phyloP scores from a whole-genome alignment of 2,888 invertebrate genomes.

The Hesperia comma region DNA sequence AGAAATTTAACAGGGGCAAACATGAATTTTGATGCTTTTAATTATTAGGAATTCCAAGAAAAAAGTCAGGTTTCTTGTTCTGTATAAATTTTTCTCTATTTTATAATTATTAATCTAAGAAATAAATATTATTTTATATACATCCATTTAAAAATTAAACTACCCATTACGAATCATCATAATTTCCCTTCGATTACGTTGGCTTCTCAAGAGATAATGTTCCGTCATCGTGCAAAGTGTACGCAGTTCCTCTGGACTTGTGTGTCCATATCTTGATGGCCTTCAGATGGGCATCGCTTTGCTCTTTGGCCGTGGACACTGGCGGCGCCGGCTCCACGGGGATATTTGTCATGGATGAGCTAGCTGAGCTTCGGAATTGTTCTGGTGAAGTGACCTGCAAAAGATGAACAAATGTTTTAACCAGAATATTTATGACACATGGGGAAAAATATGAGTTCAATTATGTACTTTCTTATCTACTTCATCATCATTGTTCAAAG shows the following conservation, averaged over 20 bases:
- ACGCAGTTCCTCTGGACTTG: conserved; percentile 71
- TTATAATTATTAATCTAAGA: neutral
- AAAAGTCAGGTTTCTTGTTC: too few relatives aligned
- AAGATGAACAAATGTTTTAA: conserved; percentile 1
- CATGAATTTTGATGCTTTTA: too few relatives aligned
- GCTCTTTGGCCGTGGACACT: conserved; percentile 57
- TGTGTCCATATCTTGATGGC: conserved; percentile 76
- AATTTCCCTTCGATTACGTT: conserved; percentile 41
- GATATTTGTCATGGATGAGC: conserved; percentile 33
- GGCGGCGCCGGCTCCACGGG: conserved; percentile 65
- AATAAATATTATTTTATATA: conserved; percentile 25
- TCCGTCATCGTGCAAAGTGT: conserved; percentile 73
- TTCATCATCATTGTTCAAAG: too few relatives aligned
- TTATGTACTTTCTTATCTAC: too few relatives aligned
- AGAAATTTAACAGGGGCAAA: too few relatives aligned
- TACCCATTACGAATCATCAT: conserved; percentile 18
- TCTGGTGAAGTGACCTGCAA: conserved; percentile 64
- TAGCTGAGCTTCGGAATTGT: conserved; percentile 38
- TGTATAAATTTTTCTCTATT: conserved; percentile 88
- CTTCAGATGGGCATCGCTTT: conserved; percentile 75
- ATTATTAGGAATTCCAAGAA: neutral
- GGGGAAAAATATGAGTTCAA: too few relatives aligned
- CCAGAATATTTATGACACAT: too few relatives aligned
- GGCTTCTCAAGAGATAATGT: conserved; percentile 66
- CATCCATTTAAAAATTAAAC: neutral